Evolutionary conservation across 2,797 vertebrate species (phyloP).

Genomic region (Aeoliscus strigatus): DNA sequence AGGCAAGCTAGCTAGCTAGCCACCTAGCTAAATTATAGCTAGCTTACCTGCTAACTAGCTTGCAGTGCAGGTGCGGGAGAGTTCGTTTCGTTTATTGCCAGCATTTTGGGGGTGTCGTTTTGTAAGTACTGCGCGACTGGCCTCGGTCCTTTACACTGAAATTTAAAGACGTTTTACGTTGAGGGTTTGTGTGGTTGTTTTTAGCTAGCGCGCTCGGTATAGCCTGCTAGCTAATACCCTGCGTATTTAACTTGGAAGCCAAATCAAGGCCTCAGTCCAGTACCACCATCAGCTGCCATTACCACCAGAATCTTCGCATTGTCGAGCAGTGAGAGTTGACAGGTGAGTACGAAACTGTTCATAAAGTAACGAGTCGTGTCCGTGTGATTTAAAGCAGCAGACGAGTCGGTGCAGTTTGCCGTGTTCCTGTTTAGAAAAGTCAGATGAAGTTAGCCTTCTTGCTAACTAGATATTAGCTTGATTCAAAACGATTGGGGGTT

Average conservation of each 20-base stretch:
- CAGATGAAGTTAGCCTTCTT: conserved; percentile 10
- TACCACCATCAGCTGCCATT: conserved; percentile 35
- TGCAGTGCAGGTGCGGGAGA: conserved; percentile 39
- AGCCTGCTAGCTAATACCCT: conserved; percentile 58
- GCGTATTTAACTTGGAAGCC: conserved; percentile 68
- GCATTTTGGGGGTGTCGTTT: conserved; percentile 21
- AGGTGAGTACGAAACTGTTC: conserved; percentile 62
- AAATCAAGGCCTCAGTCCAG: conserved; percentile 57
- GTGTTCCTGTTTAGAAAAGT: neutral
- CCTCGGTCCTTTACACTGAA: conserved; percentile 1
- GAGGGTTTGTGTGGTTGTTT: conserved; percentile 18
- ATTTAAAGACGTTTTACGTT: conserved; percentile 9
- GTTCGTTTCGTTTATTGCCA: conserved; percentile 5
- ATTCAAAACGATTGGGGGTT: conserved; percentile 22
- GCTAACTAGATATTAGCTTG: conserved; percentile 36
- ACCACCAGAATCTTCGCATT: conserved; percentile 34
- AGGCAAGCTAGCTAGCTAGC: conserved; percentile 57
- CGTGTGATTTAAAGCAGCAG: no score
- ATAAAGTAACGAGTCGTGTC: no score
- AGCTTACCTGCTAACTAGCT: conserved; percentile 50
- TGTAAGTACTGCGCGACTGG: neutral
- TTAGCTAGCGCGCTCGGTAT: conserved; percentile 44
- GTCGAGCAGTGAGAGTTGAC: conserved; percentile 63
- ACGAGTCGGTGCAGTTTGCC: neutral
- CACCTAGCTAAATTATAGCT: conserved; percentile 50